Evolutionary conservation across 2,113 vertebrate species (phyloP), one percentile per base, ranked within the genome.

Genomic region (Paraplagusia blochii): DNA sequence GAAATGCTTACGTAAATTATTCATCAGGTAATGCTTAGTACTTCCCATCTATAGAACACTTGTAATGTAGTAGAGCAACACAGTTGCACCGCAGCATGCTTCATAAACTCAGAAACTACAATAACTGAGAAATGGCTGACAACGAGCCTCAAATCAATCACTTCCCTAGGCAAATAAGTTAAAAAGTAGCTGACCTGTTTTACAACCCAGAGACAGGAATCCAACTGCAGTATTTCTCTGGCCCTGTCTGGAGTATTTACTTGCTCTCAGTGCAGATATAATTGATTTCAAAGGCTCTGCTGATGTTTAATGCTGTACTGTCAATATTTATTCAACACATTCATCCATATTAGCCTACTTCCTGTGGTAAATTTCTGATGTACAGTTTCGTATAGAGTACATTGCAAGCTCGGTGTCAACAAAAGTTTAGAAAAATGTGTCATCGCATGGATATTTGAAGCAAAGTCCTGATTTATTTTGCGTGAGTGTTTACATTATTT

Each of bases 161-260:
- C 22, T 16, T 42, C 52, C 10, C 14, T 15, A 14, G 38, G 49
- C 11, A 17, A 38, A 63, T 42, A 44, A 2, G 38, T 57, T 0
- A 57, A 14, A 53, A 58, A 60, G 17, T 33, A 58, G 22, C 9
- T 19, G 4, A 15, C 17, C 9, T 5, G 50, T 53, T 50, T 59
- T 49, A 59, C 14, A 62, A 50, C 45, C n/a, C 43, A 35, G 35
- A 57, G 57, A 34, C 18, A 46, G 33, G 13, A 52, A 53, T 18
- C 1, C 7, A 58, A 48, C 9, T 17, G 36, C 48, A 39, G 22
- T 29, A 29, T 29, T 59, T 38, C 47, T 8, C 45, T 51, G 34
- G 12, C 43, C 15, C 47, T 52, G 45, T 9, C 18, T 58, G 22
- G 68, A 65, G 65, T 48, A 56, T 18, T 57, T 38, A 56, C 63